A percentile compares a stretch with the other conserved stretches of the same genome.
Evolutionary conservation across 2,797 vertebrate genomes (phyloP).

Genomic region (Clarias fuscus): DNA sequence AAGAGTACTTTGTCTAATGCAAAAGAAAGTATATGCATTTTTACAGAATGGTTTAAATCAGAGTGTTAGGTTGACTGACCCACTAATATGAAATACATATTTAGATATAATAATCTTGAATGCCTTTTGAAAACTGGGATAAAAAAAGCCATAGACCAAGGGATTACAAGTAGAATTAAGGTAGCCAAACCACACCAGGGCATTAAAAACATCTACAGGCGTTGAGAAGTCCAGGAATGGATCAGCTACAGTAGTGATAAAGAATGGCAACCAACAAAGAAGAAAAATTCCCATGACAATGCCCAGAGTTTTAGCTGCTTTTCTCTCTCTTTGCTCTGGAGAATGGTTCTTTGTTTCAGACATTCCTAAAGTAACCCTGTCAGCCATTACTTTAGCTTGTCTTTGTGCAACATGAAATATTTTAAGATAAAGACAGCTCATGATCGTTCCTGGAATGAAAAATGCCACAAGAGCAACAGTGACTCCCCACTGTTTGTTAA

Average conservation of each 20-base stretch:
- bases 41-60: background rate
- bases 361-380: background rate
- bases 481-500: constrained; percentile 38
- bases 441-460: constrained; percentile 52
- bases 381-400: constrained; percentile 52
- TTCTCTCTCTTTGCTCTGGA: constrained; percentile 49
- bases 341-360: constrained; percentile 19
- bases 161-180: constrained; percentile 51
- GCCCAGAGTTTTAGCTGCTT: constrained; percentile 56
- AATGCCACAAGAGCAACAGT: constrained; percentile 38
- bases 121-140: constrained; percentile 42
- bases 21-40: background rate
- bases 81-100: constrained; percentile 28
- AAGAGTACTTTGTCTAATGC: background rate
- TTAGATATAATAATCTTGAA: constrained; percentile 42
- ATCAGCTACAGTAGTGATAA: constrained; percentile 37
- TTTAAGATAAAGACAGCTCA: constrained; percentile 53
- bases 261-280: constrained; percentile 56
- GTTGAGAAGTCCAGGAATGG: constrained; percentile 44
- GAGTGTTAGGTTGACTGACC: background rate
- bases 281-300: constrained; percentile 56
- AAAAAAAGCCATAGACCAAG: constrained; percentile 50
- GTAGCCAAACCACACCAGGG: constrained; percentile 47
- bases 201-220: constrained; percentile 43
- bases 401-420: constrained; percentile 49